Base-by-base conservation (phyloP, 2,797 vertebrate genomes). In the Onychomys torridus region DNA sequence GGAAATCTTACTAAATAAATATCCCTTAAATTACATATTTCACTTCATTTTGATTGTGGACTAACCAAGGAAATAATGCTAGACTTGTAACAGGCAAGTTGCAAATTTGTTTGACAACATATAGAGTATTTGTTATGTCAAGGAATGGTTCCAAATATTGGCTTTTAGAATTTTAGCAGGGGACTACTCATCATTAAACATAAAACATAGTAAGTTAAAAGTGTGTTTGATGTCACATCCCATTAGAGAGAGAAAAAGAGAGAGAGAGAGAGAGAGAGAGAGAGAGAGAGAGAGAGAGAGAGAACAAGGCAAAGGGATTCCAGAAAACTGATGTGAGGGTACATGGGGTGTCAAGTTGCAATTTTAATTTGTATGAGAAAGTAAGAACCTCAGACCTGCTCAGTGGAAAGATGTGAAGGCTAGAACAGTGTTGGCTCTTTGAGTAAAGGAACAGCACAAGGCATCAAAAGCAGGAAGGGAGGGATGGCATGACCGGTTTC, bases 61-160 rank as follows among this genome's bases (percentile, higher is more conserved):
- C 10, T 12, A 95, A 96, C n/a, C 61, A 93, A 78, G 69, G 91
- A 95, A 95, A n/a, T 61, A 85, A 93, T 75, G 46, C 49, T 69
- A 91, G 65, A 71, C 46, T 71, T 46, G 29, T 76, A 37, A 55
- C 2, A 57, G n/a, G n/a, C 59, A 90, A n/a, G 76, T 27, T 93
- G 37, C 43, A 82, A 65, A 86, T 49, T 95, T 52, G 85, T 77
- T 86, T 43, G 49, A 91, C 61, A 91, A 57, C 34, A 90, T n/a
- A 71, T 1, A 69, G 40, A 93, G 9, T 13, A 61, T 17, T n/a
- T 77, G 37, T 49, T 55, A 90, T 63, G 21, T 49, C 71, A 90
- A 52, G 25, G 13, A 8, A 87, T n/a, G 32, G 11, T 85, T 88
- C 23, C 46, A 81, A 75, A 91, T n/a, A 82, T 37, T 73, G 34